These are phyloP conservation scores for Glossophaga mutica DNA, from an alignment of 2,797 vertebrate species.

Conservation along the genomic window DNA sequence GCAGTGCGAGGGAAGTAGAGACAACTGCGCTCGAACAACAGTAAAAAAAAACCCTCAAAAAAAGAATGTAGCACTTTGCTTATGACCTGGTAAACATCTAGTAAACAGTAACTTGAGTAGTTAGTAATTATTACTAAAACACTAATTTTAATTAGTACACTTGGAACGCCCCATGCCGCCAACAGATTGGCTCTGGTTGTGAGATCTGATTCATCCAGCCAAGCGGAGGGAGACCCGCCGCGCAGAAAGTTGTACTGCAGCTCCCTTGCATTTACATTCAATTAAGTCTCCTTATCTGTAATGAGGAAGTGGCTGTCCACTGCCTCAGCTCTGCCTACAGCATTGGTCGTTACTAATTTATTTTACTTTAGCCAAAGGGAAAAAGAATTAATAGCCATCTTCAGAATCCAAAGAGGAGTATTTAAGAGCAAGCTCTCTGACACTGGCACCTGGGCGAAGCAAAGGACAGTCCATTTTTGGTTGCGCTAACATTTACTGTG, in stretches of 20 bases:
- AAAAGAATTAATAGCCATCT: background rate
- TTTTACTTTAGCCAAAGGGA: background rate
- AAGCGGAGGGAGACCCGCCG: too few relatives aligned
- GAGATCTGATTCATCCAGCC: background rate
- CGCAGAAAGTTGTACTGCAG: too few relatives aligned
- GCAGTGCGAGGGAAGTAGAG: too few relatives aligned
- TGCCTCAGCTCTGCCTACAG: background rate
- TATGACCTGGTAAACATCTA: background rate
- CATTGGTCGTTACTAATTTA: background rate
- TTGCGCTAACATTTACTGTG: slow-evolving; percentile 20
- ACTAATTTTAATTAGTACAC: too few relatives aligned
- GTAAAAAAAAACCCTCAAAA: too few relatives aligned
- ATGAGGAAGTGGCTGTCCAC: background rate
- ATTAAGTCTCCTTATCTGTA: background rate
- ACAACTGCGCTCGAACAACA: too few relatives aligned
- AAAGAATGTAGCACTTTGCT: background rate
- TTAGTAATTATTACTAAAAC: background rate
- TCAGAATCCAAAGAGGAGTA: background rate
- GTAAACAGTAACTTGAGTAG: background rate
- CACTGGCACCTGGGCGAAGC: background rate
- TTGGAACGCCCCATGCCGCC: background rate
- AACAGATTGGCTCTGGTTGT: background rate
- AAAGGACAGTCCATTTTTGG: background rate
- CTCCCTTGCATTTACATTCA: background rate
- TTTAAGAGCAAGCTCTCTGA: slow-evolving; percentile 5